Evolutionary conservation across 2,888 invertebrate species (phyloP).

Genomic region (Cylloceria caligata): DNA sequence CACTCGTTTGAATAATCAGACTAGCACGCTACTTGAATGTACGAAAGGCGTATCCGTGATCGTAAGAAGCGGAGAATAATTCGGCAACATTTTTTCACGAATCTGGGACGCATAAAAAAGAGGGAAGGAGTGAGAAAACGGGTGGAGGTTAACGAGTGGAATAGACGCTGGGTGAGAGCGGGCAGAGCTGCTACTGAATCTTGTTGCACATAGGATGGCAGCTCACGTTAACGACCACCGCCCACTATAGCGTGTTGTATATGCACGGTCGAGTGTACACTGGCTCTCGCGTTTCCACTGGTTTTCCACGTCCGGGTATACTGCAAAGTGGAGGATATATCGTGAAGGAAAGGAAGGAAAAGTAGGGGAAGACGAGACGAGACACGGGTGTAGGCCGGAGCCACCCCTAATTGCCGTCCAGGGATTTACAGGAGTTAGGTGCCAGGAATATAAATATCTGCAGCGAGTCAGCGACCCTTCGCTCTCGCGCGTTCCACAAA

Average conservation of each 20-base stretch:
- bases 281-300: slow-evolving; percentile 5
- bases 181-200: slow-evolving; percentile 7
- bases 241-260: slow-evolving; percentile 14
- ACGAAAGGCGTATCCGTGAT: background rate
- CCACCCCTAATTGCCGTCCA: slow-evolving; percentile 78
- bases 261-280: slow-evolving; percentile 29
- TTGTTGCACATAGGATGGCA: slow-evolving; percentile 65
- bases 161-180: background rate
- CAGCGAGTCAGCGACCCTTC: slow-evolving; percentile 52
- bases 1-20: background rate
- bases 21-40: background rate
- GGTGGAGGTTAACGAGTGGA: slow-evolving; percentile 60
- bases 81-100: slow-evolving; percentile 3
- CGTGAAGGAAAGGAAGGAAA: slow-evolving; percentile 26
- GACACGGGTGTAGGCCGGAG: slow-evolving; percentile 72
- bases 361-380: slow-evolving; percentile 68
- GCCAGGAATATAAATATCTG: slow-evolving; percentile 79
- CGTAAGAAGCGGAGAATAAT: background rate
- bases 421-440: slow-evolving; percentile 77
- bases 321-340: slow-evolving; percentile 52
- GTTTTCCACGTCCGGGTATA: slow-evolving; percentile 33
- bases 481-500: slow-evolving; percentile 40
- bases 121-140: slow-evolving; percentile 26
- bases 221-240: slow-evolving; percentile 78
- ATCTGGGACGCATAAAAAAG: slow-evolving; percentile 13